Conservation (phyloP, 2,113 vertebrate species). For the Caranx ignobilis region DNA sequence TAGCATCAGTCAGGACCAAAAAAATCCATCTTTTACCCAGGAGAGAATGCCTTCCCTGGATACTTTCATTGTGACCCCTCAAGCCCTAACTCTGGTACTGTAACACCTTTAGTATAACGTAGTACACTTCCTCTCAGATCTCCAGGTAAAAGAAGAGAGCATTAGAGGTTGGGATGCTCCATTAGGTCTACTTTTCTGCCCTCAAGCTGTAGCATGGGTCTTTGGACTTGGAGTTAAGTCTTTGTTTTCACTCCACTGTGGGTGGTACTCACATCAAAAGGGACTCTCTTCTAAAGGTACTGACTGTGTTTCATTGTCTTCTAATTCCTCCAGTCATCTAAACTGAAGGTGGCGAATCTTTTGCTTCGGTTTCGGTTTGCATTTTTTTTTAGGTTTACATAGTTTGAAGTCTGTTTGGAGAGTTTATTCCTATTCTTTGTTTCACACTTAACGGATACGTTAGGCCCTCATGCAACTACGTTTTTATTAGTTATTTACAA, state of each 20-base stretch:
- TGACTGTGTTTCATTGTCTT: constrained; percentile 26
- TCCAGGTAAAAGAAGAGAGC: constrained; percentile 15
- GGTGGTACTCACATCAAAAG: constrained; percentile 45
- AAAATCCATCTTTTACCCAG: not conserved
- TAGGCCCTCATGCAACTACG: constrained; percentile 27
- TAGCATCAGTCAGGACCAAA: constrained; percentile 66
- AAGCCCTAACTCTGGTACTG: constrained; percentile 49
- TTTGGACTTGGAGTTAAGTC: constrained; percentile 21
- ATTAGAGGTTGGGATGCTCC: not conserved
- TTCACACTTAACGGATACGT: constrained; percentile 29
- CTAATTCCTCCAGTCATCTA: constrained; percentile 18
- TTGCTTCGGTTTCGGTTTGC: constrained; percentile 61
- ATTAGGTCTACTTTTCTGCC: constrained; percentile 1
- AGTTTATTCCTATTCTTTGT: constrained; percentile 32
- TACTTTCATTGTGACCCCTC: constrained; percentile 12
- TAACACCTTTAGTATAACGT: constrained; percentile 43
- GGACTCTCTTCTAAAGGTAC: constrained; percentile 32
- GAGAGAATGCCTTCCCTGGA: constrained; percentile 20
- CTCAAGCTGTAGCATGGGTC: constrained; percentile 18
- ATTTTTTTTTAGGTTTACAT: constrained; percentile 49
- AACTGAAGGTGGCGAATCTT: constrained; percentile 23
- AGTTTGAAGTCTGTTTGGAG: constrained; percentile 34
- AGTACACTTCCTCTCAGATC: constrained; percentile 23
- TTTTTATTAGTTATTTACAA: constrained; percentile 40
- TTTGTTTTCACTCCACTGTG: constrained; percentile 23